Base-by-base conservation (phyloP, 1,140 invertebrate genomes). In the Bombus ignitus region DNA sequence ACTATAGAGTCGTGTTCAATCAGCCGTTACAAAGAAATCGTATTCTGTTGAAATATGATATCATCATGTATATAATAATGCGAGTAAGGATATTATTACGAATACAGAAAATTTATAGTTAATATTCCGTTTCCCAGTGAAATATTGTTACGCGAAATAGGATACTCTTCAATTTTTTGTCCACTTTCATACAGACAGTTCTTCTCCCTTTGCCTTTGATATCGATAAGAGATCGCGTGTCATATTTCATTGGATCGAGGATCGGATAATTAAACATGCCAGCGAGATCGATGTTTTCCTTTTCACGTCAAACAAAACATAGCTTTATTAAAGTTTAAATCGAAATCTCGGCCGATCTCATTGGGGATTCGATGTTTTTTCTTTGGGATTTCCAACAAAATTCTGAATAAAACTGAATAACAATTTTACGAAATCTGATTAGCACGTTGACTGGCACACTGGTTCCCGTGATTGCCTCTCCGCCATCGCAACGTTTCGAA, bases 371-470 rank as follows among this genome's bases (percentile, higher is more conserved):
- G 18, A 37, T n/a, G 66, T 65, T 80, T 72, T 85, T 65, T 22
- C 75, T 71, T 59, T 39, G 32, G 32, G 53, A 80, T 73, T 62
- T 72, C 18, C 10, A 37, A 15, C 57, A 12, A 53, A 47, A 47
- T 65, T 72, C 71, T 8, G 42, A 73, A 80, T 72, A 73, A 80
- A 85, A 85, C 77, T 80, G 83, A 80, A 85, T 85, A 85, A 85
- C 83, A 80, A 85, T 85, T 85, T 85, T 79, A 22, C 25, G 39
- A 85, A 85, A 85, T 85, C 83, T 72, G 83, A 85, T 85, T 85
- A 85, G 62, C 57, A 39, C 77, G 76, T 85, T 72, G 66, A 65
- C 76, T 72, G 83, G 77, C 76, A 35, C 39, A 28, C 39, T 57
- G 25, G 68, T 44, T 4, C 25, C 2, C 83, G 68, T 85, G 83